Evolutionary conservation across 2,797 vertebrate genomes (phyloP), one percentile per base, ranked within the genome.

Genomic region (Fringilla coelebs): DNA sequence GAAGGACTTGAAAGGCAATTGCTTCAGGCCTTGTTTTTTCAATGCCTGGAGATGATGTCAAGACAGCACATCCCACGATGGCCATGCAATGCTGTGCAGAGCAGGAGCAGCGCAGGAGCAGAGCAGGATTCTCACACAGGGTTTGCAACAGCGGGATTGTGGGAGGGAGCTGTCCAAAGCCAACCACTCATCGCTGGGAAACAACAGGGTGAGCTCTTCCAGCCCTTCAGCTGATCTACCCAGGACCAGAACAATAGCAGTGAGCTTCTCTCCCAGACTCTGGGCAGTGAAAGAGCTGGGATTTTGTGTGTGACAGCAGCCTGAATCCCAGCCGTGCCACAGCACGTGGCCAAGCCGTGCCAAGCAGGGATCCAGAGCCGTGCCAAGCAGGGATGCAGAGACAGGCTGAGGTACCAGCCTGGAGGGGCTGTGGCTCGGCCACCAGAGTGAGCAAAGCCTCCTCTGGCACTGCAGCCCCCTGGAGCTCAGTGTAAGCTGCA

Each of bases 361-460:
- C n/a, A n/a, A 11, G 43, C 28, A 9, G 61, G 61, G 51, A 6
- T 5, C n/a, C 5, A 4, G 32, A 22, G 34, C 13, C 5, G 3
- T n/a, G n/a, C n/a, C n/a, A n/a, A 11, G 43, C 28, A 9, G 61
- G 61, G 51, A 6, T 5, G 2, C 20, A 16, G 36, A 22, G 48
- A 10, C 1, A 5, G 48, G 52, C 34, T 6, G 12, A 1, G 31
- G 18, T 5, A 4, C 9, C 52, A 9, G 24, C 32, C 52, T 10
- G 51, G 10, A 16, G 40, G 38, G 51, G 31, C 38, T 55, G 38
- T 3, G 68, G 22, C 22, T 26, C 45, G 5, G 36, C 18, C 5
- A 0, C 3, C 25, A 5, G 0, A 0, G n/a, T 0, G 20, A 14
- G n/a, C 54, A 34, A 4, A 45, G 34, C 10, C 10, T 3, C 8